phyloP scores from a whole-genome alignment of 2,113 vertebrate species.

The Triplophysa tibetana region DNA sequence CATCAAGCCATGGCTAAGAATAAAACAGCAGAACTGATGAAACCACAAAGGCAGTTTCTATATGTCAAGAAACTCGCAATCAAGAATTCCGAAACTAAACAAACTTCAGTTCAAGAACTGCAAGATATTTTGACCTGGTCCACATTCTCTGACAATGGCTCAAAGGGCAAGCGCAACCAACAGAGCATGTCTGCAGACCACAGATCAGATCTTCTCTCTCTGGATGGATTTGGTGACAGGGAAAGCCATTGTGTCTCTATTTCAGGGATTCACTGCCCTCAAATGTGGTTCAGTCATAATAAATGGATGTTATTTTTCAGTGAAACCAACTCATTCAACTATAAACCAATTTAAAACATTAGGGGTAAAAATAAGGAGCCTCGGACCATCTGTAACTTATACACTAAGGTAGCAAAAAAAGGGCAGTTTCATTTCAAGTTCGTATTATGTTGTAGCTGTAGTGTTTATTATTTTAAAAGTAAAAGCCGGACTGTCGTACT shows the following conservation, averaged over 20 bases:
- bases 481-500: too few relatives aligned
- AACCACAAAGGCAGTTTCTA: not conserved
- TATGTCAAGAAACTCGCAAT: not conserved
- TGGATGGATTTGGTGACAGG: not conserved
- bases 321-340: too few relatives aligned
- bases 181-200: not conserved
- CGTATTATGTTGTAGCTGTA: too few relatives aligned
- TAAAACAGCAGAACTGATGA: not conserved
- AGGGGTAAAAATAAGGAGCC: too few relatives aligned
- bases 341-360: too few relatives aligned
- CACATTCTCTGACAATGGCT: not conserved
- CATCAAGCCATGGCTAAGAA: not conserved
- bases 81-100: not conserved
- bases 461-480: too few relatives aligned
- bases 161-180: conserved; percentile 4
- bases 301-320: too few relatives aligned
- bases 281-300: too few relatives aligned
- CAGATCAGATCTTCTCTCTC: conserved; percentile 14
- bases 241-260: not conserved
- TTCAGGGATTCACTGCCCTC: not conserved
- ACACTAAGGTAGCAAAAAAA: too few relatives aligned
- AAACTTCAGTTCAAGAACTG: not conserved
- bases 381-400: not conserved
- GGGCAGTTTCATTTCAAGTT: too few relatives aligned
- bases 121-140: not conserved